Evolutionary conservation across 2,888 invertebrate species (phyloP), one percentile per base, ranked within the genome.

Genomic region (Plebejus argus): DNA sequence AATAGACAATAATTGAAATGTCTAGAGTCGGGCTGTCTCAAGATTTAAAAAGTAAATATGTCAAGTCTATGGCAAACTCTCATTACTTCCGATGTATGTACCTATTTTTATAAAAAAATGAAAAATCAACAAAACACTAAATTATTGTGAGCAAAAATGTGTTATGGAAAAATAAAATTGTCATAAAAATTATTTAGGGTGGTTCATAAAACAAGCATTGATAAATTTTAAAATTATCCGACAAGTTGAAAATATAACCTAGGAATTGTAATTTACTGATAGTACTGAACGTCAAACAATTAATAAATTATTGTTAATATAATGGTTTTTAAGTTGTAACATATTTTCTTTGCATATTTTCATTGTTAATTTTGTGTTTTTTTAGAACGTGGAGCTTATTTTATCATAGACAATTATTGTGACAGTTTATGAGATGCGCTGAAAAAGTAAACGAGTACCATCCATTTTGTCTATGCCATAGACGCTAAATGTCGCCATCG

Each of bases 401-500:
- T 66, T 78, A 80, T 81, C 86, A 90, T 86, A 89, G 85, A 86
- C 83, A 85, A 83, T 78, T 74, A 80, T 85, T 85, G 84, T 93
- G 93, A 94, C 94, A 93, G 90, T 83, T 87, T 81, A 80, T 80
- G 82, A 81, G 84, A 84, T 82, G 84, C 83, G 82, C 82, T 80
- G 84, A 80, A 83, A 85, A 82, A 82, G 83, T 79, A 84, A 85
- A 82, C 82, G 84, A 84, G 86, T 85, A 85, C 85, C 84, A 84
- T 83, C 79, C 79, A 79, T 82, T 80, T 91, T 91, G 85, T 94
- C 93, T 94, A 93, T 94, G 93, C 90, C 93, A 93, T 92, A 94
- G 94, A 94, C 94, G 94, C 94, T 93, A 94, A 94, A 94, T 94
- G 94, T 94, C 94, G 94, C 93, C 94, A 94, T 94, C 94, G 94